Evolutionary conservation across 1,140 invertebrate species (phyloP).

Genomic region (Lepidurus arcticus): DNA sequence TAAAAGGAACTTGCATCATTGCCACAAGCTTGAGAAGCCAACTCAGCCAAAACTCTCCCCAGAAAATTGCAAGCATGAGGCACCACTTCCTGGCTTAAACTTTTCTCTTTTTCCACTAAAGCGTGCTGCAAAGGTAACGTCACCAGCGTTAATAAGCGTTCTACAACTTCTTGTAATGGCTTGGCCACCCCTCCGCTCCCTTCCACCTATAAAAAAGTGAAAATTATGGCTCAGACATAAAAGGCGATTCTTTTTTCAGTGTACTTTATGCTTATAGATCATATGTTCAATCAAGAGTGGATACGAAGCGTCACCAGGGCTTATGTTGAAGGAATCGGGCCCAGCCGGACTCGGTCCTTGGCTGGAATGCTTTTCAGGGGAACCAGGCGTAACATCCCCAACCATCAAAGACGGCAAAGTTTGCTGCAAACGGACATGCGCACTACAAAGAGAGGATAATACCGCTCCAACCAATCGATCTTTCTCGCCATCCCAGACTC

Average conservation of each 20-base stretch:
- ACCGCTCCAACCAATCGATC: constrained; percentile 73
- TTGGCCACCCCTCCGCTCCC: constrained; percentile 46
- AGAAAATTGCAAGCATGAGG: constrained; percentile 79
- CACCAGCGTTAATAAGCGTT: constrained; percentile 72
- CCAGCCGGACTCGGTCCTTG: constrained; percentile 26
- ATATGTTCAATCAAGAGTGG: constrained; percentile 76
- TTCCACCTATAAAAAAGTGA: constrained; percentile 46
- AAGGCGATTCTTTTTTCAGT: background rate
- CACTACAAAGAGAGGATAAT: constrained; percentile 70
- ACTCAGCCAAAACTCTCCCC: constrained; percentile 77
- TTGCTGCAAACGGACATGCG: constrained; percentile 66
- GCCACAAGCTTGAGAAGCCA: constrained; percentile 69
- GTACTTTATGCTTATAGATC: constrained; percentile 62
- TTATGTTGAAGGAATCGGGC: constrained; percentile 25
- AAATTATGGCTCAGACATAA: constrained; percentile 33
- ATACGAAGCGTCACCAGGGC: constrained; percentile 50
- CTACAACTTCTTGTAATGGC: constrained; percentile 77
- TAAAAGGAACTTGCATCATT: constrained; percentile 49
- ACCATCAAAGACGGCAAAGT: constrained; percentile 65
- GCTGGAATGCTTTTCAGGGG: constrained; percentile 35
- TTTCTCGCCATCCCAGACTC: constrained; percentile 39
- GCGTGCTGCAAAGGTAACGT: constrained; percentile 65
- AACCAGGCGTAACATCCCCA: constrained; percentile 49
- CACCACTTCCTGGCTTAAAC: constrained; percentile 51
- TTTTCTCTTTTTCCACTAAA: constrained; percentile 41